Evolutionary conservation across 2,888 invertebrate species (phyloP).

Genomic region (Adelognathus sp.): DNA sequence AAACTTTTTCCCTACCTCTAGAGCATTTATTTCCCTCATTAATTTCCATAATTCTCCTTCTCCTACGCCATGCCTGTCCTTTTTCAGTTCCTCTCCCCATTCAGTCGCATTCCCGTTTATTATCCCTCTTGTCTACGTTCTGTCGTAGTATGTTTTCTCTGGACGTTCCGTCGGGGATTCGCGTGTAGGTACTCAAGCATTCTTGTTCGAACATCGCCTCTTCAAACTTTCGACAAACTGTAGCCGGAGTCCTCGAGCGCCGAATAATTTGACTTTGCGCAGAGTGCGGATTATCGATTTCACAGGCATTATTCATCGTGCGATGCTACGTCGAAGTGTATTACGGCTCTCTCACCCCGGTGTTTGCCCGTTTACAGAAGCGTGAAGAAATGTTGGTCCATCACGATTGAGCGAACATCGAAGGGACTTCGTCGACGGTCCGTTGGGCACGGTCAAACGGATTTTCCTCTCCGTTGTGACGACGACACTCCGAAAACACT

Average conservation of each 20-base stretch:
- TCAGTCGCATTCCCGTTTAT: no score
- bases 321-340: constrained; percentile 44
- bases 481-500: background rate
- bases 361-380: constrained; percentile 2
- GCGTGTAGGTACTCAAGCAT: no score
- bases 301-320: constrained; percentile 45
- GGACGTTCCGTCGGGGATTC: no score
- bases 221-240: background rate
- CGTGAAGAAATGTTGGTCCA: constrained; percentile 45
- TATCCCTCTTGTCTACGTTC: no score
- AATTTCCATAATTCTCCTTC: no score
- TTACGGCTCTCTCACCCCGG: constrained; percentile 45
- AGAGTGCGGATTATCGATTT: constrained; percentile 43
- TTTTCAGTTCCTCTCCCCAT: no score
- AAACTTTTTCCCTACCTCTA: no score
- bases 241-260: background rate
- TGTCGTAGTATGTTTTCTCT: no score
- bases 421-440: constrained; percentile 18
- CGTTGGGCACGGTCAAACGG: constrained; percentile 46
- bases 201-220: background rate
- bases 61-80: no score
- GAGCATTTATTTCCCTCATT: no score
- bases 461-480: constrained; percentile 42
- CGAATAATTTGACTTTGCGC: constrained; percentile 5
- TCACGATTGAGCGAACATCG: constrained; percentile 44